Base-by-base conservation (phyloP, 1,140 invertebrate genomes). In the Scaptodrosophila lebanonensis region DNA sequence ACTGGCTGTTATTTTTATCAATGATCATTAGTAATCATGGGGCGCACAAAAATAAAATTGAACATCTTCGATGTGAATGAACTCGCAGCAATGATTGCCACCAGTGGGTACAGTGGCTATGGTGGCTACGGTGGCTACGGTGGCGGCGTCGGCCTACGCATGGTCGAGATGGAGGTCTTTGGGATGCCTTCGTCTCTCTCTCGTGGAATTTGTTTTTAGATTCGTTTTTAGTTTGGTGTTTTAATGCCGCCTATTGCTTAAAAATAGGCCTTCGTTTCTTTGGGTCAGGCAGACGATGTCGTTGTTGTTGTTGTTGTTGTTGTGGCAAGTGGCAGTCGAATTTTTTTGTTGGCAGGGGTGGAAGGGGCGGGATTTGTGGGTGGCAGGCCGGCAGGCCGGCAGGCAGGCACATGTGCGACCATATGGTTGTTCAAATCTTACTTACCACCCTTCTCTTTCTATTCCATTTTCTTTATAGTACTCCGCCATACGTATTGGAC, bases 401-500 rank as follows among this genome's bases (percentile, higher is more conserved):
- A n/a, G n/a, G n/a, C n/a, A n/a, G n/a, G n/a, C 22, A 25, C 22
- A 25, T 56, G 43, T 56, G 17, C 36, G 15, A 8, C 44, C 52
- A 62, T 32, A 43, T 59, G 54, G 54, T 38, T 50, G 59, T 36
- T 38, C 60, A 51, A 5, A 30, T 53, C 15, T 29, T 22, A 3
- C 2, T 40, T 11, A 27, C 11, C 3, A 3, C 39, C 17, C 22
- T n/a, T 2, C 1, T 27, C 5, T 4, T 42, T 39, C 1, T 12
- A 3, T 36, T 3, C 29, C 5, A 7, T 50, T 18, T 16, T 49
- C n/a, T 15, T 92, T 92, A 39, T 90, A 98, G 95, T 99, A 98
- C 89, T 94, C 96, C 33, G 97, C 97, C 40, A 99, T 99, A 72
- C 95, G 98, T 66, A 99, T 99, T 88, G 98, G 98, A 7, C 98